A percentile compares a stretch with the other conserved stretches of the same genome.
These are phyloP conservation scores for Diachrysia chrysitis DNA, from an alignment of 2,888 invertebrate genomes.

Conservation along the genomic window DNA sequence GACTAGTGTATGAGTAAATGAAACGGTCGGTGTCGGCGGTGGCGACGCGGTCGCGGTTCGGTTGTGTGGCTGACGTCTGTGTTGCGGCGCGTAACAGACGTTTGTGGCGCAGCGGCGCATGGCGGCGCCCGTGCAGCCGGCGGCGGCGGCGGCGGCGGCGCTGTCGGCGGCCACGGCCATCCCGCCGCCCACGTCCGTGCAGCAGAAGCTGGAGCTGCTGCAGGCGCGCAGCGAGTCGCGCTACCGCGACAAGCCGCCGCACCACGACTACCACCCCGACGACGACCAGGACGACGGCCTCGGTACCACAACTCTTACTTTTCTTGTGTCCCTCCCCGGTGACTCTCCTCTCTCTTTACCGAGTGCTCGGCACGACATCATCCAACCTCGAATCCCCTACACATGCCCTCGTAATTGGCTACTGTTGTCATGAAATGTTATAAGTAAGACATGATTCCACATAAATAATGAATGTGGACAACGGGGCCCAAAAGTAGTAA, in stretches of 20 bases:
- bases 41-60: not conserved
- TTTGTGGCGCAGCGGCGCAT: slow-evolving; percentile 86
- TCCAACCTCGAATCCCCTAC: no score
- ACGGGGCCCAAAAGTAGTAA: no score
- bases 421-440: no score
- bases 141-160: slow-evolving; percentile 85
- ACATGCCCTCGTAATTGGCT: no score
- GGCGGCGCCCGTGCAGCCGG: slow-evolving; percentile 85
- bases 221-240: slow-evolving; percentile 82
- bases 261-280: slow-evolving; percentile 72
- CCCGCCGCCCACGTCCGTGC: slow-evolving; percentile 85
- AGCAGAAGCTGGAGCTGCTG: slow-evolving; percentile 84
- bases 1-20: no score
- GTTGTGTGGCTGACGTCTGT: slow-evolving; percentile 22
- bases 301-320: slow-evolving; percentile 52
- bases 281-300: slow-evolving; percentile 77
- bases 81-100: slow-evolving; percentile 69
- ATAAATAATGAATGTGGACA: no score
- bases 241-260: slow-evolving; percentile 69
- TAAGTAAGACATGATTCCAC: no score
- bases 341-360: no score
- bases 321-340: no score
- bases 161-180: slow-evolving; percentile 86
- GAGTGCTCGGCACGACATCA: no score
- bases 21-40: not conserved